A percentile compares a stretch with the other conserved stretches of the same genome.
These are phyloP conservation scores for Cyrtodaria siliqua DNA, from an alignment of 2,888 invertebrate genomes.

Conservation along the genomic window DNA sequence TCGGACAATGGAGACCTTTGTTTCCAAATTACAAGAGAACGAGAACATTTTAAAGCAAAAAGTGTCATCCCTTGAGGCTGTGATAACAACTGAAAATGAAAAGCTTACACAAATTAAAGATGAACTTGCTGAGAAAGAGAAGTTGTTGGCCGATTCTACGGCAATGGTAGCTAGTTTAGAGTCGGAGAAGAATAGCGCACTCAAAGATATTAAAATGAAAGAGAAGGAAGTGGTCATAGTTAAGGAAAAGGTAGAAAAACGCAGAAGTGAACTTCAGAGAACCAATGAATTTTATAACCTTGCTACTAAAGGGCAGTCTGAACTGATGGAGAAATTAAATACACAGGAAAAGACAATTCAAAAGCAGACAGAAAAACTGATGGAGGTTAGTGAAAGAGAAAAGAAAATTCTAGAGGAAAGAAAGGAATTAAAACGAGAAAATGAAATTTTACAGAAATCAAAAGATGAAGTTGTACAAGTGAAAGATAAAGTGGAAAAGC, in stretches of 20 bases:
- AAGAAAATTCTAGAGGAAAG: slow-evolving; percentile 22
- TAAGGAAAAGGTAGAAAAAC: slow-evolving; percentile 20
- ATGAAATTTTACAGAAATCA: slow-evolving; percentile 8
- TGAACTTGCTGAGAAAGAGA: slow-evolving; percentile 31
- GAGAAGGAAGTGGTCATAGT: slow-evolving; percentile 26
- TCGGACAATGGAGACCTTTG: slow-evolving; percentile 26
- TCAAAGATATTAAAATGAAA: slow-evolving; percentile 26
- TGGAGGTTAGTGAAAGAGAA: slow-evolving; percentile 31
- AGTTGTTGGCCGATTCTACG: slow-evolving; percentile 31
- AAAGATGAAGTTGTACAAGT: slow-evolving; percentile 22
- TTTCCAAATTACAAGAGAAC: slow-evolving; percentile 40
- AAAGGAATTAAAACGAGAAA: slow-evolving; percentile 25
- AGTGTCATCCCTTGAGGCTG: slow-evolving; percentile 20
- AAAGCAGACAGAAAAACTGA: slow-evolving; percentile 34
- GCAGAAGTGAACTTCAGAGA: slow-evolving; percentile 30
- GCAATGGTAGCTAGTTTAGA: slow-evolving; percentile 16
- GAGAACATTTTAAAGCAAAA: slow-evolving; percentile 31
- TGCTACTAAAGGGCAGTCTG: slow-evolving; percentile 52
- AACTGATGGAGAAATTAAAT: slow-evolving; percentile 44
- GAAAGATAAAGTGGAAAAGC: slow-evolving; percentile 31
- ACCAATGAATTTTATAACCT: slow-evolving; percentile 52
- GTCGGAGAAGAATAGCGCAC: slow-evolving; percentile 31
- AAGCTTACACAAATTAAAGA: slow-evolving; percentile 32
- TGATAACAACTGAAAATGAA: slow-evolving; percentile 18
- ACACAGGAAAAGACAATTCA: slow-evolving; percentile 34